Evolutionary conservation across 2,888 invertebrate species (phyloP).

Genomic region (Periphyllus acericola): DNA sequence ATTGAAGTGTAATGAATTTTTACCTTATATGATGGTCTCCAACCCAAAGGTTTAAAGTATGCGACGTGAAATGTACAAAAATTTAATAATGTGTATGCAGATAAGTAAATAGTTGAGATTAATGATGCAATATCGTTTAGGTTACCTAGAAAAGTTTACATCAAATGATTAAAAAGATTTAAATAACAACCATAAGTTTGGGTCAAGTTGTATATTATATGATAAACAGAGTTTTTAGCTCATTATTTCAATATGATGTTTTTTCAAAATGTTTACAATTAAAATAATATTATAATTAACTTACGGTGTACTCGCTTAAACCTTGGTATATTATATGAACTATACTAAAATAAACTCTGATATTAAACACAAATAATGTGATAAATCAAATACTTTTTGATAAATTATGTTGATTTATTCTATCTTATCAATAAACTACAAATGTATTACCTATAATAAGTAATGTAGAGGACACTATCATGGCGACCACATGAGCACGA

Average conservation of each 20-base stretch:
- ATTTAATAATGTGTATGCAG: slow-evolving; percentile 94
- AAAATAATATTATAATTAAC: no score
- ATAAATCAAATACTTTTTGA: no score
- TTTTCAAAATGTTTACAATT: no score
- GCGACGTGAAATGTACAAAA: slow-evolving; percentile 96
- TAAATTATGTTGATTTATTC: no score
- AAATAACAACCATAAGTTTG: background rate
- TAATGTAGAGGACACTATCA: slow-evolving; percentile 85
- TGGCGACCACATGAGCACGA: slow-evolving; percentile 91
- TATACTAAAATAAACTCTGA: no score
- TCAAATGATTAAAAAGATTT: slow-evolving; percentile 54
- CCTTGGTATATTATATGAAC: no score
- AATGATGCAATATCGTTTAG: slow-evolving; percentile 89
- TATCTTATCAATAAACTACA: no score
- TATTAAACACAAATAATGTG: no score
- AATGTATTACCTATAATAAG: slow-evolving; percentile 19
- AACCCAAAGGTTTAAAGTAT: slow-evolving; percentile 85
- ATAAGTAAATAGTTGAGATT: slow-evolving; percentile 95
- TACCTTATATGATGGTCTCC: slow-evolving; percentile 89
- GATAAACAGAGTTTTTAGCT: no score
- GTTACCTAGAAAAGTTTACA: slow-evolving; percentile 74
- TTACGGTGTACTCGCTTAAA: no score
- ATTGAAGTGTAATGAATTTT: slow-evolving; percentile 64
- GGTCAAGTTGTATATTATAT: no score
- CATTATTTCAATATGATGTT: no score